Conservation (phyloP, 1,140 invertebrate genomes). For the Euura lappo region DNA sequence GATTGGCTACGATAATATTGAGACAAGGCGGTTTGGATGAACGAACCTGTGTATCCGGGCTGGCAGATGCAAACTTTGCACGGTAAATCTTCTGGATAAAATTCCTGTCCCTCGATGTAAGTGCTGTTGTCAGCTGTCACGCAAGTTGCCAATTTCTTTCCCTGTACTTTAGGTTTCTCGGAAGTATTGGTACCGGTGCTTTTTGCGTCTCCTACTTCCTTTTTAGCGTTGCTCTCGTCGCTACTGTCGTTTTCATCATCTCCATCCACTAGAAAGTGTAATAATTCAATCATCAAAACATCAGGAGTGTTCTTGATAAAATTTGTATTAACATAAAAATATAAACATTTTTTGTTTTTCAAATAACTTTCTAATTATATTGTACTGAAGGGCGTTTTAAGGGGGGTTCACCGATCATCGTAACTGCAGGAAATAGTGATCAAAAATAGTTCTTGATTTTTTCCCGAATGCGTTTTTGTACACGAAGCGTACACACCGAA, state of each 20-base stretch:
- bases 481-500: no score
- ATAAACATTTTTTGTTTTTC: no score
- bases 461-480: no score
- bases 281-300: no score
- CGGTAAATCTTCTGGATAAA: conserved; percentile 56
- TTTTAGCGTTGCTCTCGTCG: conserved; percentile 4
- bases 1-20: no score
- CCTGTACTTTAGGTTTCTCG: conserved; percentile 23
- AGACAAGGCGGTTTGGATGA: not conserved
- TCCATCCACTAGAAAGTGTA: not conserved
- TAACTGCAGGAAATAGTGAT: no score
- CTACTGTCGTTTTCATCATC: not conserved
- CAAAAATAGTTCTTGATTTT: no score
- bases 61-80: conserved; percentile 58
- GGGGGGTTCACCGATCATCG: no score
- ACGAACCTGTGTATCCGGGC: conserved; percentile 33
- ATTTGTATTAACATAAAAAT: no score
- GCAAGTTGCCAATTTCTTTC: conserved; percentile 54
- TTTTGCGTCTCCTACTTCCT: conserved; percentile 16
- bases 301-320: no score
- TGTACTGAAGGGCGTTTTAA: no score
- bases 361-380: no score
- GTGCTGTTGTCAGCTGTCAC: conserved; percentile 51
- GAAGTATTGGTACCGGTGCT: not conserved
- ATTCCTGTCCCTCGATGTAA: conserved; percentile 58